Conservation (phyloP, 2,797 vertebrate genomes). For the Erithacus rubecula region DNA sequence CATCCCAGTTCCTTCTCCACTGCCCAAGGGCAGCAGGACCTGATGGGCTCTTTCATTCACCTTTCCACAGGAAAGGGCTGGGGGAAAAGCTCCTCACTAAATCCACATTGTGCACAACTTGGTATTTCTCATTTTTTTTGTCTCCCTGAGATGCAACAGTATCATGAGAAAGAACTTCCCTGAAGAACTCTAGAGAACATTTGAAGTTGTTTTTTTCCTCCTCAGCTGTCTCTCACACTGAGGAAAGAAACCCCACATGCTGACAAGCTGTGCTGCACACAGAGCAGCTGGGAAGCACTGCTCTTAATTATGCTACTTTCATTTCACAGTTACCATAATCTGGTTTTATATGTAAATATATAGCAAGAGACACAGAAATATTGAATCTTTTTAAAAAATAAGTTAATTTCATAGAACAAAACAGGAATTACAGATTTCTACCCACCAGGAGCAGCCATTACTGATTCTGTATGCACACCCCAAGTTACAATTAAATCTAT, state of each 20-base stretch:
- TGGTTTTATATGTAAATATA: neutral
- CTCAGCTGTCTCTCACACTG: neutral
- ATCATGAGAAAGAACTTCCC: neutral
- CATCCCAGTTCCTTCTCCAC: accelerated
- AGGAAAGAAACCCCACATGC: neutral
- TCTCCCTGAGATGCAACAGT: neutral
- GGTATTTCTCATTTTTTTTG: neutral
- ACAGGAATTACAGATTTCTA: neutral
- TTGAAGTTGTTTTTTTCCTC: neutral
- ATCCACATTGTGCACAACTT: neutral
- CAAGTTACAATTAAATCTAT: neutral
- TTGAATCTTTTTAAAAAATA: neutral
- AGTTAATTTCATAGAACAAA: neutral
- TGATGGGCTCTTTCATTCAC: neutral
- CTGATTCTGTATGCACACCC: neutral
- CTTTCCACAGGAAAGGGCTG: neutral
- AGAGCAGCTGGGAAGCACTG: neutral
- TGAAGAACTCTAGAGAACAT: neutral
- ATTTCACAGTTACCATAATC: neutral
- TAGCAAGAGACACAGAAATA: neutral
- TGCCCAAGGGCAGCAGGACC: neutral
- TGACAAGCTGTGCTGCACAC: neutral
- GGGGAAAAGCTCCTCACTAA: neutral
- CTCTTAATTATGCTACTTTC: neutral
- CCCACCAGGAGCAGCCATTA: neutral